Percentiles rank a stretch among this genome's conserved stretches.
Conservation (phyloP, 2,113 vertebrate species). For the Daboia siamensis region DNA sequence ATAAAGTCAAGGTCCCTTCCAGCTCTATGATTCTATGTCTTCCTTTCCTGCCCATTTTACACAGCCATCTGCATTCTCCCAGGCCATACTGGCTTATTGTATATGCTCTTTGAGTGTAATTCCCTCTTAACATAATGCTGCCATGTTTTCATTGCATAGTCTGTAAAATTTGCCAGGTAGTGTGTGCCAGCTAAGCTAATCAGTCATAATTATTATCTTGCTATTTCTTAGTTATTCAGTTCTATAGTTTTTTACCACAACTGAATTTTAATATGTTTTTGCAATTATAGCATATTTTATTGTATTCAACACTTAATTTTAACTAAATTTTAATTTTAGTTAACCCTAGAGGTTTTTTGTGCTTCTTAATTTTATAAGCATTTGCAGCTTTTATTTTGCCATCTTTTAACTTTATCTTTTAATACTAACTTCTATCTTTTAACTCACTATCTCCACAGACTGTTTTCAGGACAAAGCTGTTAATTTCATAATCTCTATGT, state of each 20-base stretch:
- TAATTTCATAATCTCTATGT: neutral
- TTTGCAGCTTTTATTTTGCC: neutral
- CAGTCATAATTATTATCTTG: neutral
- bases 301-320: neutral
- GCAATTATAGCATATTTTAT: neutral
- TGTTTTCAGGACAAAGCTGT: neutral
- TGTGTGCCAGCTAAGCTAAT: neutral
- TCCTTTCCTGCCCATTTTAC: neutral
- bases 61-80: neutral
- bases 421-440: neutral
- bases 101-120: neutral
- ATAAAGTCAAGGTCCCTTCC: neutral
- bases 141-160: neutral
- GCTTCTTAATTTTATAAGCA: neutral
- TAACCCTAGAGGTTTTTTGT: neutral
- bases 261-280: neutral
- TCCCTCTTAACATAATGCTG: neutral
- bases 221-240: neutral
- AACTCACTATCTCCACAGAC: neutral
- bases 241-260: neutral
- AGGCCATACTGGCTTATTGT: neutral
- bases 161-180: neutral
- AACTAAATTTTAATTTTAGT: neutral
- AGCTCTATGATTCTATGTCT: neutral
- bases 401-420: neutral